Conservation (phyloP, 2,797 vertebrate genomes). For the Botia kubotai region DNA sequence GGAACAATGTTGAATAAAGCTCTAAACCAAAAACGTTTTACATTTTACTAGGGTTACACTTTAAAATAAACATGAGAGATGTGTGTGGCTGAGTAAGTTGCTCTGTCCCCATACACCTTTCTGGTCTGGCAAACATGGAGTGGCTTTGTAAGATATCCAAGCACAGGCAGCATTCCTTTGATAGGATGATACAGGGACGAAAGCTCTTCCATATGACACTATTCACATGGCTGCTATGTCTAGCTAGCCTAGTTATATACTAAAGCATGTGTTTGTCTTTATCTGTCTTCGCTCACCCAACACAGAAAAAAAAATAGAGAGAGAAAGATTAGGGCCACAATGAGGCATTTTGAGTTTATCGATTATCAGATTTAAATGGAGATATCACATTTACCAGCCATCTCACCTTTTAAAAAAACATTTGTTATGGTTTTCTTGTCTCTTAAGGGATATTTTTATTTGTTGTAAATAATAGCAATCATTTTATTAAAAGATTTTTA, state of each 20-base stretch:
- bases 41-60: not conserved
- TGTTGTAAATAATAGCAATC: too few species aligned
- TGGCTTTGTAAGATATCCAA: slow-evolving; percentile 75
- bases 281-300: slow-evolving; percentile 54
- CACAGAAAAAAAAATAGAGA: slow-evolving; percentile 18
- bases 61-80: not conserved
- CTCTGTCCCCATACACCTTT: slow-evolving; percentile 62
- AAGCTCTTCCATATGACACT: slow-evolving; percentile 96
- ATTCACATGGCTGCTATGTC: slow-evolving; percentile 86
- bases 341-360: slow-evolving; percentile 30
- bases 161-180: slow-evolving; percentile 79
- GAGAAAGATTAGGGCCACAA: slow-evolving; percentile 30
- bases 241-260: slow-evolving; percentile 67
- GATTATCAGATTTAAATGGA: slow-evolving; percentile 15
- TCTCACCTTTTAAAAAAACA: slow-evolving; percentile 5
- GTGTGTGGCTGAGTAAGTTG: slow-evolving; percentile 38
- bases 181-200: slow-evolving; percentile 82
- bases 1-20: not conserved
- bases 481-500: too few species aligned
- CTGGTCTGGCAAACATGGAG: slow-evolving; percentile 79
- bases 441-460: not conserved
- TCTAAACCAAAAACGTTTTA: not conserved
- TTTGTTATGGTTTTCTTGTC: not conserved
- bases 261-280: slow-evolving; percentile 67
- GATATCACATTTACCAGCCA: slow-evolving; percentile 30